Evolutionary conservation across 2,888 invertebrate genomes (phyloP).

Genomic region (Erebia ligea): DNA sequence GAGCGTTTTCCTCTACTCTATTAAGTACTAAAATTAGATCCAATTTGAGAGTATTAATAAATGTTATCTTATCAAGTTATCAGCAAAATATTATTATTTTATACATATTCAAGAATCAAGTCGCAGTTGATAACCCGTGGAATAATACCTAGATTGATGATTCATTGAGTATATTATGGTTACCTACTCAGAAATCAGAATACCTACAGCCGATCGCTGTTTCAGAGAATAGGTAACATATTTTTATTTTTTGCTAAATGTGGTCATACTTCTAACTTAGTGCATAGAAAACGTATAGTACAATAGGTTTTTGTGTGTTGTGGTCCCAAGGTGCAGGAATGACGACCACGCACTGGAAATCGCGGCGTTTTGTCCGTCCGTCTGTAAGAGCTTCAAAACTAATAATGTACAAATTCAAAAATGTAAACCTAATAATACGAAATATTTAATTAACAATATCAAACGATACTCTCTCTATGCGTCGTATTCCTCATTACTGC

Average conservation of each 20-base stretch:
- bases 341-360: too few species aligned
- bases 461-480: too few species aligned
- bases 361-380: too few species aligned
- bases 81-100: not conserved
- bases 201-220: not conserved
- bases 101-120: not conserved
- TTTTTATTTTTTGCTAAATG: not conserved
- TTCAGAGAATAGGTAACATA: not conserved
- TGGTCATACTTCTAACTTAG: too few species aligned
- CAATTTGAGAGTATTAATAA: not conserved
- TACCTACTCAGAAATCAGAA: constrained; percentile 6
- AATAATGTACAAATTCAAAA: too few species aligned
- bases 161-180: constrained; percentile 2
- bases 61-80: constrained; percentile 13
- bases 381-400: too few species aligned
- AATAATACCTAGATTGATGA: constrained; percentile 4
- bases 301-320: too few species aligned
- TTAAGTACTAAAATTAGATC: not conserved
- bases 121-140: not conserved
- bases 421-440: too few species aligned
- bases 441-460: too few species aligned
- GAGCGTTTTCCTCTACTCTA: not conserved
- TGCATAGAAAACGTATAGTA: too few species aligned
- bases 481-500: too few species aligned
- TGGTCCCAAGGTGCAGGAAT: too few species aligned